Conservation (phyloP, 1,140 invertebrate genomes). For the Heliconius melpomene region DNA sequence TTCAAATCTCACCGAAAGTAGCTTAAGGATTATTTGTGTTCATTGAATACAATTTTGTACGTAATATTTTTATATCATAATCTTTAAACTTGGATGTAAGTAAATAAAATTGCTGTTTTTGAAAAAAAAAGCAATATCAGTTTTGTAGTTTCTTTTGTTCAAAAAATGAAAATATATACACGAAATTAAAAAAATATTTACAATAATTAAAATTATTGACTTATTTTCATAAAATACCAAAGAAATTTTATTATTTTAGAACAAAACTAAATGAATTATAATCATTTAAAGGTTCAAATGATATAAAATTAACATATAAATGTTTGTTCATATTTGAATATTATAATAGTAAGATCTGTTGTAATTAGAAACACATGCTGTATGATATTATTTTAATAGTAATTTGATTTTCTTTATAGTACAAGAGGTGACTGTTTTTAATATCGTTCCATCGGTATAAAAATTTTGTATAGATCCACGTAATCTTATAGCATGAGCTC, state of each 20-base stretch:
- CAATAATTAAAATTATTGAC: too few species aligned
- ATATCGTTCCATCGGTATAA: background rate
- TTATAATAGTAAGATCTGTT: background rate
- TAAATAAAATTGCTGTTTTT: too few species aligned
- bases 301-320: background rate
- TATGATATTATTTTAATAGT: background rate
- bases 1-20: conserved; percentile 24
- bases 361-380: conserved; percentile 3
- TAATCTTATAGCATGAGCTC: background rate
- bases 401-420: conserved; percentile 1
- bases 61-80: background rate
- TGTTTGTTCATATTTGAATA: background rate
- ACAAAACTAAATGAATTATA: background rate
- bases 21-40: conserved; percentile 15
- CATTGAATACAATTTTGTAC: background rate
- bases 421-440: background rate
- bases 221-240: too few species aligned
- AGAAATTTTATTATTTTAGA: background rate
- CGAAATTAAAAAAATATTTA: too few species aligned
- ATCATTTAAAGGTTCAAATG: background rate
- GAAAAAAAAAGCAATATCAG: too few species aligned
- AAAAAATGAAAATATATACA: too few species aligned
- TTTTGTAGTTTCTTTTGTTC: too few species aligned
- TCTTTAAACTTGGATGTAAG: too few species aligned
- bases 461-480: background rate